A percentile compares a stretch with the other conserved stretches of the same genome.
Evolutionary conservation across 64 coral and sea anemone species (phyloP).

Genomic region (Stichodactyla helianthus): DNA sequence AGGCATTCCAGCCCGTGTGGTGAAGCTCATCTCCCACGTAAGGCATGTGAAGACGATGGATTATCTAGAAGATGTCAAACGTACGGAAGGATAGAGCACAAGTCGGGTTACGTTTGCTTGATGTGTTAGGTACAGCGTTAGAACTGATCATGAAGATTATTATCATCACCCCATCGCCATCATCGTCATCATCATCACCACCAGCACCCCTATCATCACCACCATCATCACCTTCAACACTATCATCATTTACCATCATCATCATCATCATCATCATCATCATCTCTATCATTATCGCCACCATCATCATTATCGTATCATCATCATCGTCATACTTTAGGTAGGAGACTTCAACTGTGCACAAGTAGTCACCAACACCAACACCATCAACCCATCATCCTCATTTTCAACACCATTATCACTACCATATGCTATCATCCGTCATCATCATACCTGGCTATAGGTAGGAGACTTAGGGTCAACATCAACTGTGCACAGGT

Average conservation of each 20-base stretch:
- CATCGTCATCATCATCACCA: too few relatives aligned
- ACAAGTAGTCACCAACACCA: constrained; percentile 24
- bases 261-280: neutral
- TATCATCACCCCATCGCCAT: too few relatives aligned
- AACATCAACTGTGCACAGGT: constrained; percentile 88
- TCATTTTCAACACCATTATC: neutral
- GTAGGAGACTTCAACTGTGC: constrained; percentile 85
- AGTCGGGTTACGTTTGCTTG: too few relatives aligned
- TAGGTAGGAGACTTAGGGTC: constrained; percentile 84
- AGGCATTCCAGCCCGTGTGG: constrained; percentile 96
- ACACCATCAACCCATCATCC: neutral
- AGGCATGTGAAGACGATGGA: constrained; percentile 77
- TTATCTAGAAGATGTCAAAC: constrained; percentile 38
- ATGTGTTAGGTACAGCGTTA: too few relatives aligned
- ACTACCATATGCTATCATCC: neutral
- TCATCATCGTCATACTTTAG: constrained; percentile 31
- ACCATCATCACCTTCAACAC: too few relatives aligned
- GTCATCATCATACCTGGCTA: constrained; percentile 47
- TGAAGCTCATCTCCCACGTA: constrained; percentile 86
- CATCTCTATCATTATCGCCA: neutral
- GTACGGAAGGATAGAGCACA: too few relatives aligned
- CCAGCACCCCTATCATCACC: too few relatives aligned
- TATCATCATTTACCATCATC: too few relatives aligned
- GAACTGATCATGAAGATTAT: too few relatives aligned
- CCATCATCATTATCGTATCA: neutral